These are phyloP conservation scores for Drosophila atroscutellata DNA, from an alignment of 2,888 invertebrate genomes.

Conservation along the genomic window DNA sequence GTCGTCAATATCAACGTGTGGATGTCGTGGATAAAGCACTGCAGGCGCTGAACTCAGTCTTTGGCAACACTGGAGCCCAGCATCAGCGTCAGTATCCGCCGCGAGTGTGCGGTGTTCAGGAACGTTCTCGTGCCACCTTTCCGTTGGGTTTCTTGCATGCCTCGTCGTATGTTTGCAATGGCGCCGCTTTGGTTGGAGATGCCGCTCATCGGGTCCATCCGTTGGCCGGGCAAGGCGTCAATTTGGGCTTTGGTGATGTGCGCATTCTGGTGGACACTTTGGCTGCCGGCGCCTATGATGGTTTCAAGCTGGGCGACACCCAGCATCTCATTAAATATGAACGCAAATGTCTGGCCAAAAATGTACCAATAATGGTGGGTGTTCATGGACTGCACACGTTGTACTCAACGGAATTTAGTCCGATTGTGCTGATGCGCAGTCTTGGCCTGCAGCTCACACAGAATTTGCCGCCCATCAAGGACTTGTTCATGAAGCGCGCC, in stretches of 20 bases:
- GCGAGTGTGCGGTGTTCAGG: conserved; percentile 74
- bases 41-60: conserved; percentile 86
- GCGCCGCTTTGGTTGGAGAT: conserved; percentile 95
- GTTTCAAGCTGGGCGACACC: conserved; percentile 90
- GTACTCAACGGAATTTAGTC: conserved; percentile 90
- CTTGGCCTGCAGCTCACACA: conserved; percentile 93
- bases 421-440: conserved; percentile 92
- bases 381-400: conserved; percentile 94
- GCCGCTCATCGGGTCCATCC: conserved; percentile 97
- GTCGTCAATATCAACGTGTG: conserved; percentile 81
- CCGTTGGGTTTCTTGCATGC: conserved; percentile 97
- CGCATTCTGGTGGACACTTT: conserved; percentile 89
- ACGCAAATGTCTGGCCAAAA: conserved; percentile 92
- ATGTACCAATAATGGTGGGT: conserved; percentile 94
- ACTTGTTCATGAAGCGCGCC: conserved; percentile 80
- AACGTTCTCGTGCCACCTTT: conserved; percentile 91
- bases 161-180: conserved; percentile 91
- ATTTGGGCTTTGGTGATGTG: conserved; percentile 98
- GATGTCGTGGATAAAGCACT: conserved; percentile 83
- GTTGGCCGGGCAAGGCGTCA: conserved; percentile 98
- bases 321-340: conserved; percentile 93
- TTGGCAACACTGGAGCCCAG: conserved; percentile 76
- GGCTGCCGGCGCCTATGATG: conserved; percentile 89
- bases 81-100: conserved; percentile 84
- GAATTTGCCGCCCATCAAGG: conserved; percentile 90